Percentiles rank a stretch among this genome's conserved stretches.
Evolutionary conservation across 2,113 vertebrate species (phyloP).

Genomic region (Copsychus sechellarum): DNA sequence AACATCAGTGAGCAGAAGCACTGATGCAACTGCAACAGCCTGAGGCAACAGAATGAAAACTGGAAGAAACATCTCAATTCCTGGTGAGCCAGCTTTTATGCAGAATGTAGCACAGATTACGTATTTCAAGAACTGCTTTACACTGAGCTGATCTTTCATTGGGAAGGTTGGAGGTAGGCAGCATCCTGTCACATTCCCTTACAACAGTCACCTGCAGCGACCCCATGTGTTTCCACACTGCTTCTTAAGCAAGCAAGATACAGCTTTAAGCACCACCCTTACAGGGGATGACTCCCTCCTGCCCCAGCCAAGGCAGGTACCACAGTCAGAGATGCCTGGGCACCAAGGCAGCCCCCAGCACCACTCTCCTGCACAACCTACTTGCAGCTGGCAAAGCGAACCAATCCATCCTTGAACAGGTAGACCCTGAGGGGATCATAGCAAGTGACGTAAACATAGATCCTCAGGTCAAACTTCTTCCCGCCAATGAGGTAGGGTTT

Average conservation of each 20-base stretch:
- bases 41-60: not conserved
- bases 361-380: slow-evolving; percentile 58
- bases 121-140: not conserved
- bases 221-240: not conserved
- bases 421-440: slow-evolving; percentile 94
- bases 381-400: slow-evolving; percentile 99
- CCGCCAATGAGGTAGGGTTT: slow-evolving; percentile 98
- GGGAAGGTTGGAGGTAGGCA: not conserved
- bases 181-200: not conserved
- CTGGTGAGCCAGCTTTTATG: not conserved
- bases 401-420: slow-evolving; percentile 93
- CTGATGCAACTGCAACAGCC: not conserved
- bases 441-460: slow-evolving; percentile 94
- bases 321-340: not conserved
- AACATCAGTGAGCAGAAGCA: not conserved
- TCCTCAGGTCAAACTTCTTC: slow-evolving; percentile 95
- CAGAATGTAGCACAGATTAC: not conserved
- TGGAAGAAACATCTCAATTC: not conserved
- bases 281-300: not conserved
- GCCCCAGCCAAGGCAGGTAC: not conserved
- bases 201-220: not conserved
- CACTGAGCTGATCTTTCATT: not conserved
- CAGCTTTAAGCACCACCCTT: not conserved
- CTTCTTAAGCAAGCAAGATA: not conserved
- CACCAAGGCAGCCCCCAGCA: not conserved